Evolutionary conservation across 2,888 invertebrate species (phyloP).

Genomic region (Drosophila nigricruria): DNA sequence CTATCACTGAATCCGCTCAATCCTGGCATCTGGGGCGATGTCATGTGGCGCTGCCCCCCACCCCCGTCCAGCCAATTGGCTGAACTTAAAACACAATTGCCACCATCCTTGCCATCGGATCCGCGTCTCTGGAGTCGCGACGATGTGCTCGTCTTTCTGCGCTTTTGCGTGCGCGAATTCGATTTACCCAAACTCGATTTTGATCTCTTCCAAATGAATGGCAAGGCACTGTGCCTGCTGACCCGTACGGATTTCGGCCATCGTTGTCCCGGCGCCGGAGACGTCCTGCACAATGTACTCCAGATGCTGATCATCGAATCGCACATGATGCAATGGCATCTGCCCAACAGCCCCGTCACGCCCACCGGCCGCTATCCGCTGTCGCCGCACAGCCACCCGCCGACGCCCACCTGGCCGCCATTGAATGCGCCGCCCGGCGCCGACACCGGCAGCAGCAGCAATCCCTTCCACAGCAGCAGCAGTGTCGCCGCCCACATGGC

Average conservation of each 20-base stretch:
- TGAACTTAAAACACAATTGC: constrained; percentile 95
- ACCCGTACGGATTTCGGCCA: constrained; percentile 96
- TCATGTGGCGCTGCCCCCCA: constrained; percentile 94
- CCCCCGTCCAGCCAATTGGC: constrained; percentile 92
- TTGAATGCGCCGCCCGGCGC: constrained; percentile 85
- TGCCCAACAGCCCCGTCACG: constrained; percentile 93
- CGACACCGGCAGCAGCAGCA: constrained; percentile 81
- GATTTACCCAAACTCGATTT: constrained; percentile 96
- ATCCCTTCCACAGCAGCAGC: constrained; percentile 85
- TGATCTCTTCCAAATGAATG: constrained; percentile 98
- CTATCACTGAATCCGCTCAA: constrained; percentile 90
- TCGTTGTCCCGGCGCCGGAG: constrained; percentile 96
- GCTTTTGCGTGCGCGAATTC: constrained; percentile 96
- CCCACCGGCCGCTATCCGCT: constrained; percentile 93
- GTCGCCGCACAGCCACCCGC: constrained; percentile 93
- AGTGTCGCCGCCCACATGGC: constrained; percentile 86
- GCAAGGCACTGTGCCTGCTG: constrained; percentile 96
- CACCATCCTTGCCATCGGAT: constrained; percentile 93
- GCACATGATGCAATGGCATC: constrained; percentile 91
- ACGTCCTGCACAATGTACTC: constrained; percentile 96
- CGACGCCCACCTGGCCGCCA: constrained; percentile 91
- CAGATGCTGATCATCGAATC: constrained; percentile 94
- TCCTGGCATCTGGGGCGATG: constrained; percentile 92
- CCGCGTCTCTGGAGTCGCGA: constrained; percentile 96
- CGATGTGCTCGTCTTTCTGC: constrained; percentile 94